Conservation (phyloP, 2,888 invertebrate genomes). For the Aplocera efformata region DNA sequence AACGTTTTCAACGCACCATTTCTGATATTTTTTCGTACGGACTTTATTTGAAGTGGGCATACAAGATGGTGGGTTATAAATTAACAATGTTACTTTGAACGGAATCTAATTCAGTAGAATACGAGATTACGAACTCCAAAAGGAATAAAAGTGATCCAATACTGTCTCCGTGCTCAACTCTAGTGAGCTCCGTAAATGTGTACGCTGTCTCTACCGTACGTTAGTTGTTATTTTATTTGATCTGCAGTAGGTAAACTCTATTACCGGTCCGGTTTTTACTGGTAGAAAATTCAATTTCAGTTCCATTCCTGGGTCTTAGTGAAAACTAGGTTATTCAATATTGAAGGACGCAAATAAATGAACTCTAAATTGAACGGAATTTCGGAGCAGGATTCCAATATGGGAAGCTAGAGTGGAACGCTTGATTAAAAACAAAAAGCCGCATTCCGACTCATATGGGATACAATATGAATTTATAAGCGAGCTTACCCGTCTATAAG, state of each 20-base stretch:
- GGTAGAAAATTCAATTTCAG: conserved; percentile 69
- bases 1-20: conserved; percentile 9
- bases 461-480: conserved; percentile 23
- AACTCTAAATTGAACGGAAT: conserved; percentile 27
- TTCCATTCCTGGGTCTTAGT: conserved; percentile 57
- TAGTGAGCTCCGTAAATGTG: conserved; percentile 40
- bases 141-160: conserved; percentile 25
- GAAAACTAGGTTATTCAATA: conserved; percentile 62
- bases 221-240: conserved; percentile 70
- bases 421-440: conserved; percentile 14
- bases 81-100: conserved; percentile 8
- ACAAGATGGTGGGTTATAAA: conserved; percentile 9
- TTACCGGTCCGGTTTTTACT: conserved; percentile 71
- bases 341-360: conserved; percentile 51
- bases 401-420: conserved; percentile 8
- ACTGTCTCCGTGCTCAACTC: conserved; percentile 16
- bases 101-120: conserved; percentile 3
- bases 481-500: conserved; percentile 11
- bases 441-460: conserved; percentile 2
- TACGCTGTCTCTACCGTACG: conserved; percentile 41
- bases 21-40: conserved; percentile 1
- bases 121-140: conserved; percentile 11
- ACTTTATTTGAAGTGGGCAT: neutral
- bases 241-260: conserved; percentile 70
- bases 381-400: conserved; percentile 19